Evolutionary conservation across 2,888 invertebrate species (phyloP).

Genomic region (Invenusta paracnida): DNA sequence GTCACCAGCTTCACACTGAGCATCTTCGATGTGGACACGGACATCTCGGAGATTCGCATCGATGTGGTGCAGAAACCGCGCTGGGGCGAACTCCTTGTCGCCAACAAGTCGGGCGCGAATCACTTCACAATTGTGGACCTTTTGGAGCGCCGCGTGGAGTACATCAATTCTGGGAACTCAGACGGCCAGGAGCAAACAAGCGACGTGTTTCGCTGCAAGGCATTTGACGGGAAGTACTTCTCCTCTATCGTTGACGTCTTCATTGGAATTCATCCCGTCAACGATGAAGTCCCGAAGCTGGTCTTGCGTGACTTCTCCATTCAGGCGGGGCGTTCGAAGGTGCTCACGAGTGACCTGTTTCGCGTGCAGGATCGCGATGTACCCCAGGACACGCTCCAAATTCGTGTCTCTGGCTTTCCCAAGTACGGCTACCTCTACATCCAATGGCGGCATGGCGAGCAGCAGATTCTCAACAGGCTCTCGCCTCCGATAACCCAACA

Average conservation of each 20-base stretch:
- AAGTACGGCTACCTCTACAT: slow-evolving; percentile 13
- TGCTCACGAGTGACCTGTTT: slow-evolving; percentile 12
- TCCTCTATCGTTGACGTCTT: slow-evolving; percentile 20
- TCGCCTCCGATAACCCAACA: slow-evolving; percentile 2
- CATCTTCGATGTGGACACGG: slow-evolving; percentile 20
- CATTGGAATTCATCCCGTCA: slow-evolving; percentile 28
- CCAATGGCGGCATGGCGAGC: slow-evolving; percentile 27
- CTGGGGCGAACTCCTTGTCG: slow-evolving; percentile 27
- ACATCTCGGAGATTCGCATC: neutral
- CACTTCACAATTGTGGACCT: slow-evolving; percentile 27
- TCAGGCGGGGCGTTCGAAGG: neutral
- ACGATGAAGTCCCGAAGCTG: slow-evolving; percentile 35
- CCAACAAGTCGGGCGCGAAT: neutral
- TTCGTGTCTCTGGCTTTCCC: neutral
- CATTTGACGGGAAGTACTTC: slow-evolving; percentile 32
- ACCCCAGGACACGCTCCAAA: slow-evolving; percentile 32
- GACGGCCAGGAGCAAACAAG: slow-evolving; percentile 8
- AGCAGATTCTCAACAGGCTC: neutral
- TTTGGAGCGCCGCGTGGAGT: neutral
- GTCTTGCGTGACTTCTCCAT: slow-evolving; percentile 24
- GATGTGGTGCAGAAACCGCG: slow-evolving; percentile 10
- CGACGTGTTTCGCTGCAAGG: slow-evolving; percentile 32
- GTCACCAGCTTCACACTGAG: slow-evolving; percentile 1
- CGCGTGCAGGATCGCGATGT: slow-evolving; percentile 3
- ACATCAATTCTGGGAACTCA: neutral